phyloP scores from a whole-genome alignment of 2,113 vertebrate species.

The Indicator maculatus region DNA sequence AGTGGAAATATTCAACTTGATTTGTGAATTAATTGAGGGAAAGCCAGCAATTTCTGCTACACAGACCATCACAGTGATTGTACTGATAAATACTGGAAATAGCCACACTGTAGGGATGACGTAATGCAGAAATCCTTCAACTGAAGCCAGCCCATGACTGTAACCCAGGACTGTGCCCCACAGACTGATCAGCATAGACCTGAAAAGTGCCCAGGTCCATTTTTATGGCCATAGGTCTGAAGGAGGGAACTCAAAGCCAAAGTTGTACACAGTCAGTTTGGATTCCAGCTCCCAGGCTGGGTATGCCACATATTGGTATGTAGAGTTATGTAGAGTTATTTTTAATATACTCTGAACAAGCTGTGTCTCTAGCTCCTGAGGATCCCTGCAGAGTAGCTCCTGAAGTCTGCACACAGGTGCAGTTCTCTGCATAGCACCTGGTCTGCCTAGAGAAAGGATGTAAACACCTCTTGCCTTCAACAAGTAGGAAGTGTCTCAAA shows the following conservation, averaged over 20 bases:
- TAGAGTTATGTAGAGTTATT: background rate
- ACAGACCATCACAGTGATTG: accelerated
- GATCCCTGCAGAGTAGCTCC: background rate
- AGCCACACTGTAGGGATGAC: background rate
- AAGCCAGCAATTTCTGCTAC: background rate
- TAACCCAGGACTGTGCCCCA: background rate
- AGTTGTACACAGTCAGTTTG: background rate
- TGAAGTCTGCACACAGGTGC: background rate
- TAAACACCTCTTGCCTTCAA: conserved; percentile 14
- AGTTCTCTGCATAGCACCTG: background rate
- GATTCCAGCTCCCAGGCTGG: background rate
- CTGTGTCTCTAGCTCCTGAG: background rate
- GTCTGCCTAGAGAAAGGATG: conserved; percentile 17
- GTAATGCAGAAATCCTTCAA: background rate
- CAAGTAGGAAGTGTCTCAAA: conserved; percentile 43
- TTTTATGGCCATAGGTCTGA: background rate
- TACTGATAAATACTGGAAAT: background rate
- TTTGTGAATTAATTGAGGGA: background rate
- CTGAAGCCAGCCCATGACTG: background rate
- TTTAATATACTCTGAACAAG: background rate
- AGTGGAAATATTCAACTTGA: background rate
- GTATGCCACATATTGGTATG: background rate
- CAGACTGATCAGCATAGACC: background rate
- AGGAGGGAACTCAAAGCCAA: background rate
- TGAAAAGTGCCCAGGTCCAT: background rate